Evolutionary conservation across 37 sponge, comb jelly and placozoan genomes (phyloP).

Genomic region (Agelas oroides): DNA sequence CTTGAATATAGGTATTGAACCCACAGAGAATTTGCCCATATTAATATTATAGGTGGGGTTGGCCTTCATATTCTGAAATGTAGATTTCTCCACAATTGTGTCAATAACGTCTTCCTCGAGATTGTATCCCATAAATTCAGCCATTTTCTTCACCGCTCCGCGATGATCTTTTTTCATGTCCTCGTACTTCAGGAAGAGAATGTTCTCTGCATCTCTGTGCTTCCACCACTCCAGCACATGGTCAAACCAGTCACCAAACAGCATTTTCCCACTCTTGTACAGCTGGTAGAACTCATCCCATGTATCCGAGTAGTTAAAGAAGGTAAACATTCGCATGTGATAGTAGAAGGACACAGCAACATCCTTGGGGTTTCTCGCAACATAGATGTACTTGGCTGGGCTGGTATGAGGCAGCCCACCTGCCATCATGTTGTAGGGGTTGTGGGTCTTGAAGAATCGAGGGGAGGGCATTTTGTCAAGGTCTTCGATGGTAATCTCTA

Average conservation of each 20-base stretch:
- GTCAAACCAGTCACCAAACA: slow-evolving; percentile 51
- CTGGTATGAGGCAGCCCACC: slow-evolving; percentile 28
- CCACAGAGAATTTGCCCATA: no score
- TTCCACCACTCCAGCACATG: slow-evolving; percentile 49
- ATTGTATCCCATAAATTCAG: slow-evolving; percentile 17
- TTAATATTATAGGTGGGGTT: slow-evolving; percentile 14
- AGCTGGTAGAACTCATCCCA: not conserved
- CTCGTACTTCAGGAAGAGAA: slow-evolving; percentile 55
- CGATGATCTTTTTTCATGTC: slow-evolving; percentile 43
- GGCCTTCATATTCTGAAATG: slow-evolving; percentile 52
- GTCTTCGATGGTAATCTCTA: no score
- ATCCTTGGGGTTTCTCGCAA: slow-evolving; percentile 65
- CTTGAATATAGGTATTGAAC: no score
- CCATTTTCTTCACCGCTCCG: slow-evolving; percentile 4
- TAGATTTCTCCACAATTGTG: slow-evolving; percentile 2
- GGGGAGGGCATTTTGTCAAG: slow-evolving; percentile 21
- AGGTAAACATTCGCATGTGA: slow-evolving; percentile 9
- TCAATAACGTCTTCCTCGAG: slow-evolving; percentile 26
- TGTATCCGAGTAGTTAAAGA: no score
- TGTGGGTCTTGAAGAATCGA: slow-evolving; percentile 58
- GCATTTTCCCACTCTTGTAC: slow-evolving; percentile 14
- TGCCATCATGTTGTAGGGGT: slow-evolving; percentile 30
- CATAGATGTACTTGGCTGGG: slow-evolving; percentile 61
- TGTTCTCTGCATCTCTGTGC: slow-evolving; percentile 31
- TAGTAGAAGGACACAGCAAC: slow-evolving; percentile 59